These are phyloP conservation scores for Lamellibrachia luymesi DNA, from an alignment of 1,140 invertebrate genomes.

Conservation along the genomic window DNA sequence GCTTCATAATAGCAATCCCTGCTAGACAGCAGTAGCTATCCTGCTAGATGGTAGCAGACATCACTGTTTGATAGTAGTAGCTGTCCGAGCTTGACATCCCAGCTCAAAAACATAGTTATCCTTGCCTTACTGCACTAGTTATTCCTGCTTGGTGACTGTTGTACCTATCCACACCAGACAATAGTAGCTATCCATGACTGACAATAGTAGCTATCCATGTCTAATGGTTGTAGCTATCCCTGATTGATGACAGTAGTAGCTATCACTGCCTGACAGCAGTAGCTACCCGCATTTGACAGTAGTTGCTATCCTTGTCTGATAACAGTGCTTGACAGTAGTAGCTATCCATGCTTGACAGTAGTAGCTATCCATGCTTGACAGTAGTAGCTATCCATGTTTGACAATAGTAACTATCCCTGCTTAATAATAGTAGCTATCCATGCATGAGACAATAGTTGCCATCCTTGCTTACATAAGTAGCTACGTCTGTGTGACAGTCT, in stretches of 20 bases:
- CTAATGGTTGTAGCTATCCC: too few species aligned
- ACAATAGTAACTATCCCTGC: not conserved
- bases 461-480: not conserved
- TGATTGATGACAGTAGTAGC: too few species aligned
- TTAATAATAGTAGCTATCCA: not conserved
- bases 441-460: not conserved
- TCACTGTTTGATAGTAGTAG: not conserved
- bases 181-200: too few species aligned
- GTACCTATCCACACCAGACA: too few species aligned
- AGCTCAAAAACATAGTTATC: too few species aligned
- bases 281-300: not conserved
- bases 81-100: too few species aligned
- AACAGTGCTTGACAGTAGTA: not conserved
- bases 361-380: slow-evolving; percentile 23
- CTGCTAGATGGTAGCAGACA: slow-evolving; percentile 18
- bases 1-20: not conserved
- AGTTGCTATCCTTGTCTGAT: not conserved
- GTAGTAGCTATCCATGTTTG: slow-evolving; percentile 20
- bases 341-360: slow-evolving; percentile 7
- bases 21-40: not conserved
- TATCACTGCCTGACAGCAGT: not conserved
- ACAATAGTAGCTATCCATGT: too few species aligned
- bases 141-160: too few species aligned
- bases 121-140: too few species aligned
- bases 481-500: not conserved